Evolutionary conservation across 2,797 vertebrate genomes (phyloP), one percentile per base, ranked within the genome.

Genomic region (Macrochelys suwanniensis): DNA sequence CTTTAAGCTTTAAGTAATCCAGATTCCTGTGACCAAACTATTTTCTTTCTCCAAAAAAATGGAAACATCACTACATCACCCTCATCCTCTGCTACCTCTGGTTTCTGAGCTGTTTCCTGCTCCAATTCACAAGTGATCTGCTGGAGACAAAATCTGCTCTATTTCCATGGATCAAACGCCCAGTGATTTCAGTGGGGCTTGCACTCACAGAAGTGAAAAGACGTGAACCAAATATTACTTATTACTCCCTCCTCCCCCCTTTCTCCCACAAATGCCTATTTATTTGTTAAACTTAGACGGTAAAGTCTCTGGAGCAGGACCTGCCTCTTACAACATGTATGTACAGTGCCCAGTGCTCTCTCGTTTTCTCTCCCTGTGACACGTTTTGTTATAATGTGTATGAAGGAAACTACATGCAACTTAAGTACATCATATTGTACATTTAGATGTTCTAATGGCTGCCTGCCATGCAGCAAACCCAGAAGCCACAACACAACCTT

Each of bases 1-100:
- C 88, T 56, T 82, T 51, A 71, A 94, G 82, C 4, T 76, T 90
- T 81, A 94, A 92, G 9, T 51, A 88, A 94, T 5, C 42, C 80
- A 78, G 15, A 61, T n/a, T 21, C 45, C n/a, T 65, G 57, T 37
- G 13, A 47, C 17, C 37, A 4, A 9, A 7, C 17, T 79, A 17
- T 28, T 50, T 31, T 50, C 47, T 28, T 19, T 50, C 28, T 50
- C 76, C 76, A 15, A 50, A 31, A 49, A 76, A 16, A 45, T 25
- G 71, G 42, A 76, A 76, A 45, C 42, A 13, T 28, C 42, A 13
- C 71, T 28, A 15, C 13, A 76, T 7, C 42, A 28, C 11, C 71
- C 42, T 25, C 71, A 76, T 47, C 11, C 23, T 47, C 71, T 76
- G 25, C n/a, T 76, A 28, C 42, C 42, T 76, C 45, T 23, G 13